Evolutionary conservation across 2,888 invertebrate genomes (phyloP).

Genomic region (Ophion costatus): DNA sequence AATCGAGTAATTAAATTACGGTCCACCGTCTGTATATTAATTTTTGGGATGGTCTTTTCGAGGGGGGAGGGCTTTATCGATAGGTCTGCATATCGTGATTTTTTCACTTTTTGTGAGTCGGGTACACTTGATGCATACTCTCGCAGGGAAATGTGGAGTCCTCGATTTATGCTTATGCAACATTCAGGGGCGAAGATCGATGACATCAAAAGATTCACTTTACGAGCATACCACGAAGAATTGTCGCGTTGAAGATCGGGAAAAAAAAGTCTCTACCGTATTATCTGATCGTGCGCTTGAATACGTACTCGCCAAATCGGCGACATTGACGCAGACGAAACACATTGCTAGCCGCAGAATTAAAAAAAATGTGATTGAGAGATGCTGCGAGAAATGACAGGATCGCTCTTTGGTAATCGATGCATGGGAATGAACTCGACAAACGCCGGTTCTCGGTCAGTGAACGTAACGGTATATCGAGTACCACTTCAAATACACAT

Average conservation of each 20-base stretch:
- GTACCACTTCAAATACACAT: background rate
- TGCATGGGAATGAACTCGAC: conserved; percentile 28
- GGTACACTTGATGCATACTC: background rate
- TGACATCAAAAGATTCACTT: background rate
- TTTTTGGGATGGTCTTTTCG: background rate
- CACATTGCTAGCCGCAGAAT: background rate
- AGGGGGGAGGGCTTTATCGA: no score
- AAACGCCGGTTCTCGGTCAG: conserved; percentile 74
- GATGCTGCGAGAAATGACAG: conserved; percentile 6
- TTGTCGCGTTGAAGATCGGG: background rate
- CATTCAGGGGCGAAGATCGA: background rate
- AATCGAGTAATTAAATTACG: conserved; percentile 5
- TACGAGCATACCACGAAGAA: background rate
- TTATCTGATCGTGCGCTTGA: background rate
- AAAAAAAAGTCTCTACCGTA: background rate
- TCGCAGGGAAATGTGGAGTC: background rate
- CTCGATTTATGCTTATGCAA: background rate
- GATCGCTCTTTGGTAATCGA: conserved; percentile 71
- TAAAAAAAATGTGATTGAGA: conserved; percentile 37
- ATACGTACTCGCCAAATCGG: background rate
- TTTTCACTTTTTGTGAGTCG: background rate
- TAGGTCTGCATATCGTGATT: background rate
- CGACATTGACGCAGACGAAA: background rate
- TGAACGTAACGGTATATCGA: conserved; percentile 78
- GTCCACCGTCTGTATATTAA: background rate